A percentile compares a stretch with the other conserved stretches of the same genome.
phyloP scores from a whole-genome alignment of 2,113 vertebrate genomes.

The Spea multiplicata region DNA sequence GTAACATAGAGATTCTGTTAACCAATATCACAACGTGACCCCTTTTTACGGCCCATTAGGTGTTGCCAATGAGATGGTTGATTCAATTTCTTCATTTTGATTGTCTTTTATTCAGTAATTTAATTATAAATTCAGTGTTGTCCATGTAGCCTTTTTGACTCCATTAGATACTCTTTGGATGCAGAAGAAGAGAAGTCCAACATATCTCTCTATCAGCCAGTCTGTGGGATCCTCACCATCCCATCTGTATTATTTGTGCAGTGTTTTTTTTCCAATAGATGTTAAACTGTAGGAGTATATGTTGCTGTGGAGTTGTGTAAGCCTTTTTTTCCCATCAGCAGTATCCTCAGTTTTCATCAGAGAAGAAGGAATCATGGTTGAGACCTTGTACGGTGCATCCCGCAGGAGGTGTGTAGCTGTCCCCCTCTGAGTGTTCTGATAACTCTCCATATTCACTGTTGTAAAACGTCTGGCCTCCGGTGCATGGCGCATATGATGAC shows the following conservation, averaged over 20 bases:
- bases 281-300: conserved; percentile 6
- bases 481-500: conserved; percentile 66
- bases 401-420: conserved; percentile 52
- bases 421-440: conserved; percentile 68
- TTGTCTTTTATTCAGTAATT: conserved; percentile 4
- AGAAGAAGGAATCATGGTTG: conserved; percentile 57
- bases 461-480: conserved; percentile 89
- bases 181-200: conserved; percentile 15
- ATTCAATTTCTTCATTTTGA: not conserved
- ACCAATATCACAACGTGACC: not conserved
- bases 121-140: not conserved
- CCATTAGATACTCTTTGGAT: not conserved
- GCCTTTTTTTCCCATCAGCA: conserved; percentile 20
- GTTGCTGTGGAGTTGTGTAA: not conserved
- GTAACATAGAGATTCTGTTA: not conserved
- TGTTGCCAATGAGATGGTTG: not conserved
- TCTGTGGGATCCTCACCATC: not conserved
- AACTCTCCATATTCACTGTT: conserved; percentile 93
- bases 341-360: conserved; percentile 56
- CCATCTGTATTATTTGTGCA: conserved; percentile 4
- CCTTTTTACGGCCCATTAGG: not conserved
- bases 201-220: not conserved
- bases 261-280: conserved; percentile 9
- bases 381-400: conserved; percentile 56
- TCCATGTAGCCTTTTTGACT: conserved; percentile 2